Evolutionary conservation across 2,797 vertebrate species (phyloP).

Genomic region (Sebastes taczanowskii): DNA sequence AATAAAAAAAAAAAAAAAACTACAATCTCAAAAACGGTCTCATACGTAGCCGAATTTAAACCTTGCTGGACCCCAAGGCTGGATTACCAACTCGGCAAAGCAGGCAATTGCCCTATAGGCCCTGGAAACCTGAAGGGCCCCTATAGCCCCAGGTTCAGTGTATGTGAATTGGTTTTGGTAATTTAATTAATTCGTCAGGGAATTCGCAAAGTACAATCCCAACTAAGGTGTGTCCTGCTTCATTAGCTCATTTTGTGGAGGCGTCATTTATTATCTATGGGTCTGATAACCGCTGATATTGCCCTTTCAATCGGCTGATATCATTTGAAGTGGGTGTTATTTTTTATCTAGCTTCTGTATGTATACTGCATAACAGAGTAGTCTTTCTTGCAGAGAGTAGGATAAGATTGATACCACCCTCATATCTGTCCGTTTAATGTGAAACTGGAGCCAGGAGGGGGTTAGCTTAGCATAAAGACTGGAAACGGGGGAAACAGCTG

Average conservation of each 20-base stretch:
- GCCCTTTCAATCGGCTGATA: too few species aligned
- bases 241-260: background rate
- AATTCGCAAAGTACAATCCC: background rate
- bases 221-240: background rate
- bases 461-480: too few species aligned
- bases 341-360: background rate
- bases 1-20: background rate
- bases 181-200: background rate
- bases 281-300: too few species aligned
- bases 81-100: background rate
- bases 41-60: background rate
- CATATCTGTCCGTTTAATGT: too few species aligned
- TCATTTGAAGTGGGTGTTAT: too few species aligned
- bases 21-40: background rate
- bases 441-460: too few species aligned
- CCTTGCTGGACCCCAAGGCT: background rate
- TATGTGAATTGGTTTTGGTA: background rate
- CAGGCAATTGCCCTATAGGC: background rate
- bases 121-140: background rate
- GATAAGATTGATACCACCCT: background rate
- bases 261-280: background rate
- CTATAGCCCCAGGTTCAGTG: background rate
- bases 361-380: background rate
- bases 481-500: background rate
- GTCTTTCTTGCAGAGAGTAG: background rate